Conservation (phyloP, 2,113 vertebrate genomes). For the Gymnorhina tibicen region DNA sequence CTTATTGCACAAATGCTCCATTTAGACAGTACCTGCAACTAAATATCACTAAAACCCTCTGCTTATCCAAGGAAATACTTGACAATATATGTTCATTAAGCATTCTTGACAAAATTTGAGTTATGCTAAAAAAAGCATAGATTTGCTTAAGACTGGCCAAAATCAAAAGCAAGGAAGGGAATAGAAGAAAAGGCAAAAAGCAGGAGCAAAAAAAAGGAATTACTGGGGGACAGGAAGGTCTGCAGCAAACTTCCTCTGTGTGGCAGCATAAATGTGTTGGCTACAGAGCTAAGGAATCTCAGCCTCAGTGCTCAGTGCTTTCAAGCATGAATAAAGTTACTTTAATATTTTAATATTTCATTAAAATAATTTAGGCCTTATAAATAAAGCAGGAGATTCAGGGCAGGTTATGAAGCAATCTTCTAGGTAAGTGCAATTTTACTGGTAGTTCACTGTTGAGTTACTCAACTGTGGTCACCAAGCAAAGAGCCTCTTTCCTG, state of each 20-base stretch:
- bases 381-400: conserved; percentile 16
- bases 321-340: not conserved
- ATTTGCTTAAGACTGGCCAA: not conserved
- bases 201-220: not conserved
- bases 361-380: conserved; percentile 1
- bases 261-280: not conserved
- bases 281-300: not conserved
- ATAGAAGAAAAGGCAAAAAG: not conserved
- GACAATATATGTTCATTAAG: not conserved
- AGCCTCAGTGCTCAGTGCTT: accelerated
- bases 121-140: not conserved
- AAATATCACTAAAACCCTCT: not conserved
- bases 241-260: not conserved
- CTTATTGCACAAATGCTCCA: not conserved
- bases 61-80: not conserved
- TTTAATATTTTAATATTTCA: conserved; percentile 12
- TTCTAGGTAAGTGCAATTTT: not conserved
- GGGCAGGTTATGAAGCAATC: not conserved
- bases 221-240: not conserved
- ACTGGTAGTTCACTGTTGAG: not conserved
- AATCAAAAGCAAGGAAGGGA: not conserved
- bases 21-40: not conserved
- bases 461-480: not conserved
- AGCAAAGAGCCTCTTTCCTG: not conserved
- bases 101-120: not conserved